Percentiles rank a stretch among this genome's conserved stretches.
Conservation (phyloP, 2,888 invertebrate species). For the Artemia sinica region DNA sequence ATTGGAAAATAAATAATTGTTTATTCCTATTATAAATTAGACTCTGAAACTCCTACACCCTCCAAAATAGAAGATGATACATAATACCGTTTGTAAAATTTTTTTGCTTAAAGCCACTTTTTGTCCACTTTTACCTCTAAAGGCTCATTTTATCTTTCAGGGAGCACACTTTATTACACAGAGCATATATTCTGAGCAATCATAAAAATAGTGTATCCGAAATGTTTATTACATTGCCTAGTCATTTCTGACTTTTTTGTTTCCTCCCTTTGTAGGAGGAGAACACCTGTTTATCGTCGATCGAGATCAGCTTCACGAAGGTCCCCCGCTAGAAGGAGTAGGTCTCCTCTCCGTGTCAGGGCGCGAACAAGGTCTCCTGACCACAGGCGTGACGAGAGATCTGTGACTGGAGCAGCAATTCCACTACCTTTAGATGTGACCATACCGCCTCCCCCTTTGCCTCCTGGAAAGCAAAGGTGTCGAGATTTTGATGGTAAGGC, state of each 20-base stretch:
- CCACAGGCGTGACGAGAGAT: conserved; percentile 20
- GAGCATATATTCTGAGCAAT: too few species aligned
- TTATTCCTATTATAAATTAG: too few species aligned
- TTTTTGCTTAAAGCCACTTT: too few species aligned
- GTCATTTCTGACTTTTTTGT: not conserved
- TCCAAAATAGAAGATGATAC: too few species aligned
- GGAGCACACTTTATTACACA: too few species aligned
- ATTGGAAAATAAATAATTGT: too few species aligned
- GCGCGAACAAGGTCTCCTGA: conserved; percentile 36
- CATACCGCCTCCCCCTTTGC: conserved; percentile 28
- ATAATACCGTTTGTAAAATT: too few species aligned
- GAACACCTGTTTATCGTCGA: conserved; percentile 5
- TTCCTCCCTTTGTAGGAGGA: not conserved
- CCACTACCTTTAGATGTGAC: conserved; percentile 29
- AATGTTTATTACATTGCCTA: too few species aligned
- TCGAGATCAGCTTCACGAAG: not conserved
- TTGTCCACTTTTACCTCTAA: too few species aligned
- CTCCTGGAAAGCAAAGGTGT: conserved; percentile 48
- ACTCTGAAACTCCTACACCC: too few species aligned
- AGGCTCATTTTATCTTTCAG: too few species aligned
- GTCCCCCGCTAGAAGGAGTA: conserved; percentile 26
- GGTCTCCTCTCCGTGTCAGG: conserved; percentile 37
- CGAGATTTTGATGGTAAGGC: conserved; percentile 67
- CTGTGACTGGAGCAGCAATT: conserved; percentile 28
- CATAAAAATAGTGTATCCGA: too few species aligned